phyloP scores from a whole-genome alignment of 2,797 vertebrate species.

The Falco rusticolus region DNA sequence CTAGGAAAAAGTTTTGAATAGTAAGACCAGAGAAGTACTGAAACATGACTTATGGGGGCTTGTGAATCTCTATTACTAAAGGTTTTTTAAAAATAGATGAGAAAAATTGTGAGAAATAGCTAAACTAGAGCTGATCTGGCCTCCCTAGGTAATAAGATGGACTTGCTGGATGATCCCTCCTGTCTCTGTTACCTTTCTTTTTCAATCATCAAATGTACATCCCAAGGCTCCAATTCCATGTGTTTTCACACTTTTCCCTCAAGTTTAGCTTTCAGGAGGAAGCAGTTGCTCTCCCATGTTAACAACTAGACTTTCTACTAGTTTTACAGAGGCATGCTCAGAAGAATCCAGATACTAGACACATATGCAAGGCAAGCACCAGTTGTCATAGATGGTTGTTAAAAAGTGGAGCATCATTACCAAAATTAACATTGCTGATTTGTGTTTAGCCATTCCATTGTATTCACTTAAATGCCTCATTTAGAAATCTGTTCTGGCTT shows the following conservation, averaged over 20 bases:
- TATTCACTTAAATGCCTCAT: neutral
- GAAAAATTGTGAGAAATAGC: neutral
- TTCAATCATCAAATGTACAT: neutral
- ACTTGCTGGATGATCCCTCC: neutral
- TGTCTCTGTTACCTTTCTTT: neutral
- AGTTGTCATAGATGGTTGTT: neutral
- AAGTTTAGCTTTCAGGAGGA: neutral
- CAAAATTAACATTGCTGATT: neutral
- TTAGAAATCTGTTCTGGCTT: neutral
- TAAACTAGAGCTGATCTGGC: neutral
- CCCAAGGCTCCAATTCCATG: neutral
- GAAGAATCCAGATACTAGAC: neutral
- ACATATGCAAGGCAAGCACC: neutral
- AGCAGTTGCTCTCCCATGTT: neutral
- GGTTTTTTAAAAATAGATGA: conserved; percentile 39
- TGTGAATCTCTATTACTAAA: conserved; percentile 5
- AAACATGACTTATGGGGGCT: neutral
- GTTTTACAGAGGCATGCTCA: neutral
- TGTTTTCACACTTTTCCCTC: neutral
- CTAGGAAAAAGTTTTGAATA: neutral
- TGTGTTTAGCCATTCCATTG: neutral
- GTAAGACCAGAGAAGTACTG: neutral
- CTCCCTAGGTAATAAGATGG: neutral
- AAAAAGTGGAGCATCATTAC: neutral
- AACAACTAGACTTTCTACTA: neutral